These are phyloP conservation scores for Mesochorus sp. DNA, from an alignment of 2,888 invertebrate genomes.

Conservation along the genomic window DNA sequence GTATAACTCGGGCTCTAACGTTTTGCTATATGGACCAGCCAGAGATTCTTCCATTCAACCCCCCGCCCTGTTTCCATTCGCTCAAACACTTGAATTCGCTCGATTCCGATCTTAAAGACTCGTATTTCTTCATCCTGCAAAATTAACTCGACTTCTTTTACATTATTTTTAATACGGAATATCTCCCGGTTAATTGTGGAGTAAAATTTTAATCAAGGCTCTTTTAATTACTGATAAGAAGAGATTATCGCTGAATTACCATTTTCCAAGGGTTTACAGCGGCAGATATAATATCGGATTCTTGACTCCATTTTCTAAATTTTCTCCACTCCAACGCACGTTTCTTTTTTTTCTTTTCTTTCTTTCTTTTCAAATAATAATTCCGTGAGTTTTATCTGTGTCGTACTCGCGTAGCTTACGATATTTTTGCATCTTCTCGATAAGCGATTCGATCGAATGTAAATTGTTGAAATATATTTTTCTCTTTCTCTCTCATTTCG, in stretches of 20 bases:
- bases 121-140: slow-evolving; percentile 20
- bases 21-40: slow-evolving; percentile 35
- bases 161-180: too few species aligned
- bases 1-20: slow-evolving; percentile 25
- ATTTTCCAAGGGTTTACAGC: too few species aligned
- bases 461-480: not conserved
- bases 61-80: slow-evolving; percentile 9
- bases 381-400: too few species aligned
- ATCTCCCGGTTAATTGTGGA: too few species aligned
- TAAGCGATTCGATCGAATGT: slow-evolving; percentile 14
- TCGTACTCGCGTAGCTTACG: not conserved
- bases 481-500: not conserved
- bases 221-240: too few species aligned
- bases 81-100: slow-evolving; percentile 20
- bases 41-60: slow-evolving; percentile 10
- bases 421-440: not conserved
- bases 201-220: too few species aligned
- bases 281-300: too few species aligned
- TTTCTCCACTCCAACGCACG: too few species aligned
- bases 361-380: not conserved
- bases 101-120: slow-evolving; percentile 21
- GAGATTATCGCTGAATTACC: too few species aligned
- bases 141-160: too few species aligned
- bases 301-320: too few species aligned
- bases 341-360: not conserved